Evolutionary conservation across 2,113 vertebrate genomes (phyloP), one percentile per base, ranked within the genome.

Genomic region (Prochilodus magdalenae): DNA sequence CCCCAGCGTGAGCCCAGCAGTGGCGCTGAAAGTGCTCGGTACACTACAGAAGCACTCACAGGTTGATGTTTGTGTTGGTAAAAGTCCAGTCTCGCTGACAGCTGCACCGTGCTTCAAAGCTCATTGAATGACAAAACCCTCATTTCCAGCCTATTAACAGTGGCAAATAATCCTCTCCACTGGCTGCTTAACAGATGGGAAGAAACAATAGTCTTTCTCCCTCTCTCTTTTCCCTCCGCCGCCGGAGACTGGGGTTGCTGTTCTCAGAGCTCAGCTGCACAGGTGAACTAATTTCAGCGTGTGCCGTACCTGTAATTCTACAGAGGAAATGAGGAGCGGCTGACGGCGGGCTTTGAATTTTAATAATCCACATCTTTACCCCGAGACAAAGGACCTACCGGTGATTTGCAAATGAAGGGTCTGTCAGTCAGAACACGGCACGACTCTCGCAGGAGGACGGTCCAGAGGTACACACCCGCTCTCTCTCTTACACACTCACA

Each of bases 231-330:
- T 33, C 29, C 29, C 40, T 69, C 69, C 47, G 20, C 63, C 71
- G 65, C 27, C 60, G 53, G 60, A 66, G 47, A 57, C 47, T 33
- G 63, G 57, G 33, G 30, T 29, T 75, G 26, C 47, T 40, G 66
- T 84, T 84, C 75, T 73, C 51, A 20, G 79, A 82, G 75, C 84
- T 78, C 84, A 82, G 75, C 79, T 85, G 79, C n/a, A 24, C 84
- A 82, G 84, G 79, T 82, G 84, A 85, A 82, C 70, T 82, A 81
- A 85, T 82, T 82, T 85, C 75, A 70, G 84, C 71, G 47, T 78
- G 76, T 53, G 49, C 73, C 55, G 62, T 75, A 81, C 72, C 80
- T 81, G 80, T 75, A 81, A 78, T 82, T 79, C 75, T 73, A 66
- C 70, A 16, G 75, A 78, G 84, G 75, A 84, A 82, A 84, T 79